Base-by-base conservation (phyloP, 2,113 vertebrate genomes). In the Isurus oxyrinchus region DNA sequence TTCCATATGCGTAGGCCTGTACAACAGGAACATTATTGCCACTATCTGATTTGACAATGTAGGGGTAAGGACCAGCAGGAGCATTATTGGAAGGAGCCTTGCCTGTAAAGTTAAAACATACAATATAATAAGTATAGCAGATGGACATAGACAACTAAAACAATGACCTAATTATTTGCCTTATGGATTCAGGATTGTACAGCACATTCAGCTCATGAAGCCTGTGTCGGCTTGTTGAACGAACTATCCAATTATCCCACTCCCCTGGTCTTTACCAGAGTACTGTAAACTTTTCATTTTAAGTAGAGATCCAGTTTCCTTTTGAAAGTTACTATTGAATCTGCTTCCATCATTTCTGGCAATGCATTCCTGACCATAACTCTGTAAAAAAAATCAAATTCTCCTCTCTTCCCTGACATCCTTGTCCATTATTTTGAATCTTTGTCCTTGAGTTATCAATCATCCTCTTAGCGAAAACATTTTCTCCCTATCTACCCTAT, bases 1-100 rank as follows among this genome's bases (percentile, higher is more conserved):
- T 99, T 94, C 99, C 99, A 57, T 99, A 99, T 59, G 99, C 99
- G 0, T 99, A 99, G 81, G 99, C 99, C 97, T 99, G 99, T 21
- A 99, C 99, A 0, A 99, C 99, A 0, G 99, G 99, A 90, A 99
- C 98, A 90, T 97, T 69, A 2, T 97, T 98, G 0, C 98, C 98
- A 0, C 99, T 98, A 0, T 98, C 98, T 0, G 98, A 98, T 0
- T 63, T 91, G 79, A 99, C 98, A 97, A 98, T 97, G 97, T 98
- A 98, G 0, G 99, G 99, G 96, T 99, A 99, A 0, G 96, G 91
- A 27, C 98, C 99, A 0, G 67, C 98, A 0, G 98, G 98, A 59
- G 97, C 10, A 55, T 99, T 98, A 3, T 96, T 97, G 61, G 98
- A 99, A 0, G 98, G 98, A 25, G 98, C 97, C 0, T 3, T 5